phyloP scores from a whole-genome alignment of 2,888 invertebrate genomes.

The Plusia festucae region DNA sequence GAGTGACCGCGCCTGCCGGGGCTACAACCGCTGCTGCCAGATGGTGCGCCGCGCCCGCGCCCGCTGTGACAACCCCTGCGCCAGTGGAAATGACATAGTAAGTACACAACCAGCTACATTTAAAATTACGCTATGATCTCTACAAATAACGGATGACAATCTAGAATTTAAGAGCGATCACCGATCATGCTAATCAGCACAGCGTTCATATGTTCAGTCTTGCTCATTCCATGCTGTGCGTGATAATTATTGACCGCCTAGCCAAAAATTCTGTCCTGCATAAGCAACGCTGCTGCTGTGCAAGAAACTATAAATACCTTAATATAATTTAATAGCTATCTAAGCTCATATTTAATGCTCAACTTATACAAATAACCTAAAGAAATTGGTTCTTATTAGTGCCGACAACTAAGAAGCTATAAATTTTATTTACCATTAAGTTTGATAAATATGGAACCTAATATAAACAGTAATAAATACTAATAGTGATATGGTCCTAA shows the following conservation, averaged over 20 bases:
- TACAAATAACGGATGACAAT: background rate
- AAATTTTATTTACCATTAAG: no score
- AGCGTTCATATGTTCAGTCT: background rate
- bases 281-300: background rate
- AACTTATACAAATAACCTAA: no score
- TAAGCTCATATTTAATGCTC: background rate
- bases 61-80: slow-evolving; percentile 79
- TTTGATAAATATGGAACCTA: no score
- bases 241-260: background rate
- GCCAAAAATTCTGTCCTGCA: background rate
- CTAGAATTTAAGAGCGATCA: slow-evolving; percentile 1
- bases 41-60: slow-evolving; percentile 81
- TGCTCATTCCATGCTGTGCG: slow-evolving; percentile 2
- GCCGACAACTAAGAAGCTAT: no score
- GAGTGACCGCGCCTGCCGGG: slow-evolving; percentile 86
- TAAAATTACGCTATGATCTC: background rate
- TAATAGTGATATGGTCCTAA: no score
- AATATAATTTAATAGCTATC: background rate
- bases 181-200: background rate
- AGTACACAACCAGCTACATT: slow-evolving; percentile 35
- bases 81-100: slow-evolving; percentile 86
- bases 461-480: no score
- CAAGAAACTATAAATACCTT: no score
- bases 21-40: slow-evolving; percentile 75
- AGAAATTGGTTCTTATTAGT: background rate